A percentile compares a stretch with the other conserved stretches of the same genome.
Conservation (phyloP, 1,140 invertebrate species). For the Popillia japonica region DNA sequence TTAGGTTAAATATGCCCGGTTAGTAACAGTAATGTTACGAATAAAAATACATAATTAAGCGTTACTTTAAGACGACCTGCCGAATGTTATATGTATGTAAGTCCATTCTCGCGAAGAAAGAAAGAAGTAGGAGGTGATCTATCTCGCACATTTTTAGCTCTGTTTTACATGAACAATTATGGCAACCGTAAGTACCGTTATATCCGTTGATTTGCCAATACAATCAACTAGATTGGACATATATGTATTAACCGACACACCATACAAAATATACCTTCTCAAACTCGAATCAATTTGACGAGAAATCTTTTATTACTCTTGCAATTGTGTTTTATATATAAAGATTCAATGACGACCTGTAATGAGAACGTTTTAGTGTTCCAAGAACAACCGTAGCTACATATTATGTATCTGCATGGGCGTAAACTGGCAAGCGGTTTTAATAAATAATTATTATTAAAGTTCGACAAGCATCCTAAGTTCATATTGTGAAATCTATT, state of each 20-base stretch:
- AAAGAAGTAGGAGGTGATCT: constrained; percentile 21
- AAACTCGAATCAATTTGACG: constrained; percentile 5
- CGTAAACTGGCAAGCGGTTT: neutral
- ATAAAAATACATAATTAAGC: neutral
- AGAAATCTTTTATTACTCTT: neutral
- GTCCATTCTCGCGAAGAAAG: neutral
- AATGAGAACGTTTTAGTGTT: neutral
- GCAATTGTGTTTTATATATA: constrained; percentile 7
- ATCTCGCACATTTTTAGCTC: neutral
- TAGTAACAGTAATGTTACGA: constrained; percentile 14
- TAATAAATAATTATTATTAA: constrained; percentile 18
- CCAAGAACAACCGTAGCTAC: neutral
- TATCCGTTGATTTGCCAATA: constrained; percentile 15
- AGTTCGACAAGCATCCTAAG: neutral
- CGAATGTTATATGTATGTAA: neutral
- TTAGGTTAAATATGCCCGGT: constrained; percentile 25
- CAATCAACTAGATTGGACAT: neutral
- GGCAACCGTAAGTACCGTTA: neutral
- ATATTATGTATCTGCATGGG: neutral
- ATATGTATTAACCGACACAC: neutral
- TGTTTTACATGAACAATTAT: constrained; percentile 1
- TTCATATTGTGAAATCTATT: neutral
- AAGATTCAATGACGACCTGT: neutral
- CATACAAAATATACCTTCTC: neutral
- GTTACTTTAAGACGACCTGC: neutral